Evolutionary conservation across 2,797 vertebrate genomes (phyloP), one percentile per base, ranked within the genome.

Genomic region (Pangasius sanitwongsei): DNA sequence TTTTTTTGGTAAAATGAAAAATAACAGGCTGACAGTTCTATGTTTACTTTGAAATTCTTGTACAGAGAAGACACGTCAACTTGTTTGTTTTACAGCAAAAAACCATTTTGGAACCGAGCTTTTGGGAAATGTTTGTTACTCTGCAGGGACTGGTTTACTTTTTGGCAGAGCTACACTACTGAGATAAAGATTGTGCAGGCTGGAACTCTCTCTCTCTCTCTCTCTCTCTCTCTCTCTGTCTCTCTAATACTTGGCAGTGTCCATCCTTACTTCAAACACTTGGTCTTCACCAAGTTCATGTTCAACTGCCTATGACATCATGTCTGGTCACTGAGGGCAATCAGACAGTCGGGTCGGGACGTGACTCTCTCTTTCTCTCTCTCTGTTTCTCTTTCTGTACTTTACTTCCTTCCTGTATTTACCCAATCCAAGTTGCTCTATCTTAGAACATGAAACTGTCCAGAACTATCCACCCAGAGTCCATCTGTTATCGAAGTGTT

Each of bases 191-290:
- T 61, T 83, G 67, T 55, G 28, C 28, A 69, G 48, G 48, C 61
- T 81, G 23, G 18, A 57, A 55, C 50, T 16, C 65, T n/a, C 25
- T 48, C 48, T 16, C 53, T 53, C 53, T 61, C 70, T 57, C 70
- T 61, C 53, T 55, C 53, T 55, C 53, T 61, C 70, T 57, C 70
- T 61, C 28, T 90, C 93, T 92, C 91, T 94, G 92, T 88, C 92
- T 91, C 74, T 94, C 92, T 94, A 93, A 94, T 95, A 94, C 95
- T 96, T 96, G 95, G 80, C 20, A 59, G 53, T 37, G 8, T 55
- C 78, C 53, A 57, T 81, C 78, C 53, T 37, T 23, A 7, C 78
- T 81, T 81, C 53, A 57, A 81, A 81, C 16, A 37, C 34, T 61
- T 11, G 15, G 12, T 28, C 31, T 25, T 82, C 34, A 82, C 31